phyloP scores from a whole-genome alignment of 2,797 vertebrate genomes.

The Heterohyrax brucei region DNA sequence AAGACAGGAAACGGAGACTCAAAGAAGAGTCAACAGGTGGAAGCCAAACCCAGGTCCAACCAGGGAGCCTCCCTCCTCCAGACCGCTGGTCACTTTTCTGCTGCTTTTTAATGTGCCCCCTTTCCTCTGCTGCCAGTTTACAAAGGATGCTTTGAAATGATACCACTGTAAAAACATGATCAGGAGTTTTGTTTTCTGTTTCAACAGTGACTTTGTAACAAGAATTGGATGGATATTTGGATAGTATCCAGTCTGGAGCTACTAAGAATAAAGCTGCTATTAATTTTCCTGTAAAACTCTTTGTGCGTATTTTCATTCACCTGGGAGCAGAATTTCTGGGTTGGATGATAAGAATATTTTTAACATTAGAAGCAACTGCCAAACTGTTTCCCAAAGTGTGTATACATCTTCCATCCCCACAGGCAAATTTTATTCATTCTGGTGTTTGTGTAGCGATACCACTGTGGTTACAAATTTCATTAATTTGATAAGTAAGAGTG shows the following conservation, averaged over 20 bases:
- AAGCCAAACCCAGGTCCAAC: not conserved
- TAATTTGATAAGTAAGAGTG: slow-evolving; percentile 9
- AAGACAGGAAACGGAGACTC: not conserved
- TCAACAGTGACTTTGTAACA: slow-evolving; percentile 48
- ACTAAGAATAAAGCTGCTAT: slow-evolving; percentile 40
- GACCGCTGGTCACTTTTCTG: not conserved
- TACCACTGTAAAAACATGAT: not conserved
- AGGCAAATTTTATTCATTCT: slow-evolving; percentile 15
- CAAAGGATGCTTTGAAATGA: not conserved
- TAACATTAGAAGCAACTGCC: slow-evolving; percentile 51
- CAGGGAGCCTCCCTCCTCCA: not conserved
- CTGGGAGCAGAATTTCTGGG: slow-evolving; percentile 4
- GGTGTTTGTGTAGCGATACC: not conserved
- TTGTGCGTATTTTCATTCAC: slow-evolving; percentile 68
- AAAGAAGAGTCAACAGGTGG: not conserved
- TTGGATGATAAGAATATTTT: not conserved
- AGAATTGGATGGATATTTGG: not conserved
- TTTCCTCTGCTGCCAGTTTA: not conserved
- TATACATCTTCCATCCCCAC: not conserved
- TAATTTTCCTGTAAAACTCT: slow-evolving; percentile 56
- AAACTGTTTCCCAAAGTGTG: slow-evolving; percentile 28
- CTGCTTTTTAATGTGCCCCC: not conserved
- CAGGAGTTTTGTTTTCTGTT: slow-evolving; percentile 20
- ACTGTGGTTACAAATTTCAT: not conserved
- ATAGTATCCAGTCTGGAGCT: slow-evolving; percentile 49